Conservation (phyloP, 2,888 invertebrate genomes). For the Rotaria magnacalcarata region DNA sequence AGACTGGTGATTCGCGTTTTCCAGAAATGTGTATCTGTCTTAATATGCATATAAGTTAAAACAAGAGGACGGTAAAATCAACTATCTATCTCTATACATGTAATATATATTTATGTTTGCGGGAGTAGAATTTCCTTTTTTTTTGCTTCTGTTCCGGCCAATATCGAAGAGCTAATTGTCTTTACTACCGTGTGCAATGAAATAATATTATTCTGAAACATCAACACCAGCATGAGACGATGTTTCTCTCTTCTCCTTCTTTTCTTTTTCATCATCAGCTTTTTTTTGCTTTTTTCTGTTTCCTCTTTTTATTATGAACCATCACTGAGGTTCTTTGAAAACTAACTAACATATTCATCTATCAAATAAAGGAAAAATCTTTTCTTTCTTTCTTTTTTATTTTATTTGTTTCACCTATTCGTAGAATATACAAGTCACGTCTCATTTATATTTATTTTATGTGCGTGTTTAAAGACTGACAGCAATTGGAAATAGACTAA, state of each 20-base stretch:
- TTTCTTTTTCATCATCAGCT: background rate
- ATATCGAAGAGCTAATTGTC: slow-evolving; percentile 3
- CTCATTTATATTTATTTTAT: background rate
- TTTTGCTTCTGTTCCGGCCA: background rate
- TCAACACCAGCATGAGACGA: background rate
- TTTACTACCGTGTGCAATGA: slow-evolving; percentile 22
- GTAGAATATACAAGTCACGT: background rate
- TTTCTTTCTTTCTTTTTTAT: no score
- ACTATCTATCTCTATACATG: background rate
- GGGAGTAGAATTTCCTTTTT: background rate
- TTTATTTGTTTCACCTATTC: background rate
- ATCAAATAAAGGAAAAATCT: background rate
- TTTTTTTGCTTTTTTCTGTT: background rate
- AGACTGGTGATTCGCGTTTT: background rate
- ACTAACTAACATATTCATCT: background rate
- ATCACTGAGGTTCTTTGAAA: background rate
- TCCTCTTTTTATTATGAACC: background rate
- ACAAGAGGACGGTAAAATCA: background rate
- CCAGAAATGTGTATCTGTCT: background rate
- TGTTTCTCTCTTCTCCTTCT: background rate
- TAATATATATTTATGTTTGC: background rate
- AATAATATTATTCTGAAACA: slow-evolving; percentile 1
- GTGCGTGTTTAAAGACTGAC: background rate
- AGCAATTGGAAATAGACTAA: background rate
- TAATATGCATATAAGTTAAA: background rate